Evolutionary conservation across 1,140 invertebrate species (phyloP).

Genomic region (Formica exsecta): DNA sequence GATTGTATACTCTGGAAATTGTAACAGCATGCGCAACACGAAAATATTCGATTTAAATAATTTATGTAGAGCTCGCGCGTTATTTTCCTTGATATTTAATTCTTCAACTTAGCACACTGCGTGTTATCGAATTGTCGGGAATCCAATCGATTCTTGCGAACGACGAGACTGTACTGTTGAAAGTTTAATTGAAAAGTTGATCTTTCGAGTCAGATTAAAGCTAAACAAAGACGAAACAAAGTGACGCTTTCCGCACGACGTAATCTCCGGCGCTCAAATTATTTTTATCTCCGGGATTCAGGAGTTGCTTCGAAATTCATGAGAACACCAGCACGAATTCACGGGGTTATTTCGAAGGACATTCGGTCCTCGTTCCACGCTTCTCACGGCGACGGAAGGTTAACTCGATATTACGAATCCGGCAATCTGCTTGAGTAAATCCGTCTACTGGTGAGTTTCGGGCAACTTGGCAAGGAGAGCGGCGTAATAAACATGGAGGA

Average conservation of each 20-base stretch:
- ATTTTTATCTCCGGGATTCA: conserved; percentile 78
- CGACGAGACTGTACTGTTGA: conserved; percentile 1
- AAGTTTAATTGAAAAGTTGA: conserved; percentile 65
- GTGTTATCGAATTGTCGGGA: conserved; percentile 12
- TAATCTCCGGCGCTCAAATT: conserved; percentile 64
- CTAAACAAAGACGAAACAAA: conserved; percentile 59
- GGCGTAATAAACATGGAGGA: conserved; percentile 58
- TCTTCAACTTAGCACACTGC: neutral
- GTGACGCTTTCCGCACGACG: conserved; percentile 32
- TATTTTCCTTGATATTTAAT: neutral
- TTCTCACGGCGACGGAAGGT: conserved; percentile 37
- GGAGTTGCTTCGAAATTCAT: conserved; percentile 65
- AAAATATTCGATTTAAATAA: neutral
- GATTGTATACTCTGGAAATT: neutral
- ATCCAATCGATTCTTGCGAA: conserved; percentile 13
- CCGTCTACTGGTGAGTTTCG: conserved; percentile 32
- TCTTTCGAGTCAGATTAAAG: conserved; percentile 26
- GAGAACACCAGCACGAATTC: conserved; percentile 48
- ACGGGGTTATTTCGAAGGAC: conserved; percentile 40
- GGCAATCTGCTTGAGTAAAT: conserved; percentile 74
- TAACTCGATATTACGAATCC: conserved; percentile 74
- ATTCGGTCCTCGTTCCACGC: conserved; percentile 31
- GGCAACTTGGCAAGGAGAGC: conserved; percentile 32
- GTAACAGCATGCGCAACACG: neutral
- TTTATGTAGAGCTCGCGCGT: neutral